These are phyloP conservation scores for Probaryconus sp. DNA, from an alignment of 1,140 invertebrate species.

Conservation along the genomic window DNA sequence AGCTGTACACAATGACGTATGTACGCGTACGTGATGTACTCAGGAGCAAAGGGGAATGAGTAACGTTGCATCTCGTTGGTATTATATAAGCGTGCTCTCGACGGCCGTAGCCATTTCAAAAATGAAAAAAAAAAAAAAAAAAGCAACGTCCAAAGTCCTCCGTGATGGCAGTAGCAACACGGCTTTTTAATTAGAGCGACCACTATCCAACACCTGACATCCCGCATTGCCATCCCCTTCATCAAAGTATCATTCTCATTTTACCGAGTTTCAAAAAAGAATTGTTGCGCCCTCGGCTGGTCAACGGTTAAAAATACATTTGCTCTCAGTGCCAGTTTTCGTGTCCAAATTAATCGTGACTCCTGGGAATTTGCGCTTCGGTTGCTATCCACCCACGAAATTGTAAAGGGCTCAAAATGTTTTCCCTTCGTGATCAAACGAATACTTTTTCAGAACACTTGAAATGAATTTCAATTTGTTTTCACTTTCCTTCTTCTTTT, in stretches of 20 bases:
- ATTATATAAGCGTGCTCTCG: constrained; percentile 73
- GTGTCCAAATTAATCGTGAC: constrained; percentile 61
- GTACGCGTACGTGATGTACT: constrained; percentile 65
- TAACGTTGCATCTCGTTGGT: constrained; percentile 64
- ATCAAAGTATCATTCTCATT: constrained; percentile 77
- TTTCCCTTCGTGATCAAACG: constrained; percentile 34
- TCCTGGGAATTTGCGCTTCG: constrained; percentile 56
- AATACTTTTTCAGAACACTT: constrained; percentile 23
- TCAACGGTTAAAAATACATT: constrained; percentile 62
- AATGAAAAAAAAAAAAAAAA: constrained; percentile 73
- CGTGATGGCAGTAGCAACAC: constrained; percentile 74
- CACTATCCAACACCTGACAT: constrained; percentile 75
- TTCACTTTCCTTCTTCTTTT: not conserved
- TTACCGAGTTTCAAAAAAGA: constrained; percentile 71
- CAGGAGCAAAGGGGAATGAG: constrained; percentile 50
- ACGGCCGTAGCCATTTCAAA: constrained; percentile 75
- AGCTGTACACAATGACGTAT: constrained; percentile 67
- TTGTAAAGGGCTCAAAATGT: constrained; percentile 54
- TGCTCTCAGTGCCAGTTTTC: constrained; percentile 55
- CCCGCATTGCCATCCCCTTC: constrained; percentile 72
- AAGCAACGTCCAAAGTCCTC: constrained; percentile 65
- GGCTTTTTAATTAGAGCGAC: constrained; percentile 78
- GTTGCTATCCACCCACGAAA: constrained; percentile 55
- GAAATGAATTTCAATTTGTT: constrained; percentile 29
- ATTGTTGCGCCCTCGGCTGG: constrained; percentile 61